Evolutionary conservation across 2,797 vertebrate genomes (phyloP), one percentile per base, ranked within the genome.

Genomic region (Periophthalmus magnuspinnatus): DNA sequence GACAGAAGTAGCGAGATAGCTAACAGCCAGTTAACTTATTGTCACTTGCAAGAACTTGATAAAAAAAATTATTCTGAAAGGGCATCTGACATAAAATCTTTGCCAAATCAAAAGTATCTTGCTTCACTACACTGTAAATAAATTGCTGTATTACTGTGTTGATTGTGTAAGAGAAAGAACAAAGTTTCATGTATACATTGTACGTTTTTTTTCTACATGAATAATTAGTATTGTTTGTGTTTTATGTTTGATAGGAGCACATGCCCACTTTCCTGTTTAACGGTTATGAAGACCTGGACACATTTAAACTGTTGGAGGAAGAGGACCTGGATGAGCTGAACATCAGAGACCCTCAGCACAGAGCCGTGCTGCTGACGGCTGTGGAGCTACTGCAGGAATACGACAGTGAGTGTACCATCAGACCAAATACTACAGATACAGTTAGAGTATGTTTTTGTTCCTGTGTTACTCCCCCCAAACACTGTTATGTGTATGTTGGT

Each of bases 191-290:
- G 6, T 22, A 24, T 8, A 11, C 54, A 22, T 24, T 22, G n/a
- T 55, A 55, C 1, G n/a, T n/a, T 6, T 28, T 32, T 16, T 57
- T 5, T 32, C 24, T 57, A n/a, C n/a, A 14, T 32, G 2, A 32
- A 16, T 57, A 32, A 55, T 55, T 9, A 11, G 21, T 13, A 22
- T 11, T 36, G 32, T 60, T 24, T 57, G 55, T 33, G 0, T 0
- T 81, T 61, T 75, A 16, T 80, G 58, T 75, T 16, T 1, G 60
- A 0, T 82, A 99, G 97, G 97, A 99, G 78, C 97, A 99, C 88
- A 98, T 98, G 97, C 97, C 98, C 55, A 99, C 98, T 3, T 98
- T 99, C 88, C 85, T 99, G 41, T 97, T 99, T 86, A 99, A 99
- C 33, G 98, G 98, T 16, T 99, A 99, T 63, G 97, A 99, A 90